phyloP scores from a whole-genome alignment of 2,797 vertebrate genomes.

The Pelochelys cantorii region DNA sequence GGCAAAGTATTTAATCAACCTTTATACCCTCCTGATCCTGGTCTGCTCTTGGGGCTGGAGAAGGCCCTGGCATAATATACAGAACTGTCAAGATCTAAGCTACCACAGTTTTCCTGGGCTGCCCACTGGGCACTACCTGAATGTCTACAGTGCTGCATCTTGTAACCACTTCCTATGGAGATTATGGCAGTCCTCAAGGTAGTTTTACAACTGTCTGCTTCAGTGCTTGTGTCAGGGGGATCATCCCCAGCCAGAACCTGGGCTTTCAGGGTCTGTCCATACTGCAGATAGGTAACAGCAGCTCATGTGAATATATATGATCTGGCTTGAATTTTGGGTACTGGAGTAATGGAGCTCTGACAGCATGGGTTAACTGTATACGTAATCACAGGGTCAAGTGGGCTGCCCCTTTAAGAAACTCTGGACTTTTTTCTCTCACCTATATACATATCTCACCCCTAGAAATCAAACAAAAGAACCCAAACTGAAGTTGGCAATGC shows the following conservation, averaged over 20 bases:
- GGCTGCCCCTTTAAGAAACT: too few relatives aligned
- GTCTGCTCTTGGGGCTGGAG: background rate
- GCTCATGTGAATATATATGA: too few relatives aligned
- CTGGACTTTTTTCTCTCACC: too few relatives aligned
- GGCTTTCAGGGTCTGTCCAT: background rate
- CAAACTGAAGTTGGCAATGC: background rate
- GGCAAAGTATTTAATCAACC: background rate
- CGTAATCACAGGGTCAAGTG: too few relatives aligned
- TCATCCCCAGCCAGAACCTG: accelerated
- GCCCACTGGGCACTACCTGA: background rate
- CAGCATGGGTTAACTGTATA: too few relatives aligned
- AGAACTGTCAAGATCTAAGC: background rate
- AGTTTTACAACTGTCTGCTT: background rate
- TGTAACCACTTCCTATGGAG: background rate
- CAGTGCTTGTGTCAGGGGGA: background rate
- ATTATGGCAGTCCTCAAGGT: background rate
- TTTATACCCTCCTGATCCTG: background rate
- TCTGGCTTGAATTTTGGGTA: too few relatives aligned
- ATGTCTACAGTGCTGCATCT: background rate
- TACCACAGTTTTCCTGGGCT: background rate
- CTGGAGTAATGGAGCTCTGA: too few relatives aligned
- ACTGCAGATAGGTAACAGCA: too few relatives aligned
- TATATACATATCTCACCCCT: background rate
- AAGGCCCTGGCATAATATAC: background rate
- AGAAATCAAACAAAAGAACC: background rate